A percentile compares a stretch with the other conserved stretches of the same genome.
Evolutionary conservation across 2,888 invertebrate genomes (phyloP).

Genomic region (Zonitis immaculata): DNA sequence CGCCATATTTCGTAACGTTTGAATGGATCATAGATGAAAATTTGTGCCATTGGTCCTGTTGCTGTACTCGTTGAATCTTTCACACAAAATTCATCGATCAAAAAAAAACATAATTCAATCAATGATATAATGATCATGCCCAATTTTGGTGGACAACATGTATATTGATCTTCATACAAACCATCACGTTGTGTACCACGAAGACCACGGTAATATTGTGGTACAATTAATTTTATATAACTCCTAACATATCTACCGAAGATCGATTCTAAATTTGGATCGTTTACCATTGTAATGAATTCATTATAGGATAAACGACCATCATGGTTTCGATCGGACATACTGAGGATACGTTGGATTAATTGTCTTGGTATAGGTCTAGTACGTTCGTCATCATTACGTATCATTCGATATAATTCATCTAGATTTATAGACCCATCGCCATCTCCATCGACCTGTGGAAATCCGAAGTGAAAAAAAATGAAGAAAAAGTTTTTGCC

Average conservation of each 20-base stretch:
- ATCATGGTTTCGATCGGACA: slow-evolving; percentile 60
- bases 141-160: slow-evolving; percentile 85
- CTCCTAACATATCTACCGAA: slow-evolving; percentile 60
- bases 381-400: slow-evolving; percentile 52
- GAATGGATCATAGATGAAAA: slow-evolving; percentile 84
- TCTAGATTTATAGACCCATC: slow-evolving; percentile 64
- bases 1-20: slow-evolving; percentile 86
- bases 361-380: slow-evolving; percentile 58
- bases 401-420: slow-evolving; percentile 59
- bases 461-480: too few species aligned
- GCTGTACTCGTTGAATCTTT: slow-evolving; percentile 37
- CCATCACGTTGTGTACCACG: slow-evolving; percentile 54
- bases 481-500: too few species aligned
- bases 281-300: slow-evolving; percentile 63
- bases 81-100: slow-evolving; percentile 25
- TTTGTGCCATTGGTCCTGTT: slow-evolving; percentile 65
- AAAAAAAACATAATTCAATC: slow-evolving; percentile 73
- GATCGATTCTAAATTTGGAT: slow-evolving; percentile 55
- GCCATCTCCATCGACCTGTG: slow-evolving; percentile 64
- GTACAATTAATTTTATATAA: slow-evolving; percentile 46
- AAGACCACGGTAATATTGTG: slow-evolving; percentile 20
- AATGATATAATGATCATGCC: slow-evolving; percentile 86
- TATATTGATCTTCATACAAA: slow-evolving; percentile 84
- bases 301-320: slow-evolving; percentile 65
- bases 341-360: slow-evolving; percentile 59